These are phyloP conservation scores for Neocrepidodera transversa DNA, from an alignment of 2,888 invertebrate species.

Conservation along the genomic window DNA sequence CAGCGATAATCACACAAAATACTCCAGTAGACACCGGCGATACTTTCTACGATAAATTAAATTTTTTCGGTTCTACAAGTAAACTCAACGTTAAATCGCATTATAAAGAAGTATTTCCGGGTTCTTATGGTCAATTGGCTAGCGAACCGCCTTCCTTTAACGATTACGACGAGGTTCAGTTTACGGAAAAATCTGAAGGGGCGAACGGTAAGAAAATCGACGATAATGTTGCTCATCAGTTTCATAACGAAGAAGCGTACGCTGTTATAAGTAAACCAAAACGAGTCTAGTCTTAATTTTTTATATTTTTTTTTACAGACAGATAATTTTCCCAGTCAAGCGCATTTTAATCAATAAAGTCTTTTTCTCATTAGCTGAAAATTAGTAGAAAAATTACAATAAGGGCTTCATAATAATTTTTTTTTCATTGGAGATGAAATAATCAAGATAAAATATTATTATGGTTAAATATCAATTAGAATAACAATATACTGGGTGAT, in stretches of 20 bases:
- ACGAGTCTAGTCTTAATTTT: constrained; percentile 68
- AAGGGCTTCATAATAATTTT: background rate
- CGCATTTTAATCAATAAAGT: background rate
- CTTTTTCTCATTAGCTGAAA: background rate
- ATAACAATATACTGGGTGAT: too few species aligned
- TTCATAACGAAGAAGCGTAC: constrained; percentile 80
- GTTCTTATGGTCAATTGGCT: constrained; percentile 23
- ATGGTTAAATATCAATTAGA: too few species aligned
- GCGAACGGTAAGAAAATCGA: constrained; percentile 31
- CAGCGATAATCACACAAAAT: constrained; percentile 64
- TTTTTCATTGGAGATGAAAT: too few species aligned
- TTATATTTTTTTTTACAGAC: background rate
- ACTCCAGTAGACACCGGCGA: constrained; percentile 52
- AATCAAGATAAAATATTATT: too few species aligned
- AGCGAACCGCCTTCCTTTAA: constrained; percentile 63
- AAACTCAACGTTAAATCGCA: constrained; percentile 69
- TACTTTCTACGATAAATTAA: constrained; percentile 79
- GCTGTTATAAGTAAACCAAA: constrained; percentile 86
- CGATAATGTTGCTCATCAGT: constrained; percentile 69
- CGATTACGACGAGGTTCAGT: constrained; percentile 73
- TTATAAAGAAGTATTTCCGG: constrained; percentile 74
- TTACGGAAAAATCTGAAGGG: constrained; percentile 17
- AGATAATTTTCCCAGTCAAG: background rate
- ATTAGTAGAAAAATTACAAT: too few species aligned
- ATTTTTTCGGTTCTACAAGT: constrained; percentile 80